These are phyloP conservation scores for Oedothorax gibbosus DNA, from an alignment of 1,140 invertebrate species.

Conservation along the genomic window DNA sequence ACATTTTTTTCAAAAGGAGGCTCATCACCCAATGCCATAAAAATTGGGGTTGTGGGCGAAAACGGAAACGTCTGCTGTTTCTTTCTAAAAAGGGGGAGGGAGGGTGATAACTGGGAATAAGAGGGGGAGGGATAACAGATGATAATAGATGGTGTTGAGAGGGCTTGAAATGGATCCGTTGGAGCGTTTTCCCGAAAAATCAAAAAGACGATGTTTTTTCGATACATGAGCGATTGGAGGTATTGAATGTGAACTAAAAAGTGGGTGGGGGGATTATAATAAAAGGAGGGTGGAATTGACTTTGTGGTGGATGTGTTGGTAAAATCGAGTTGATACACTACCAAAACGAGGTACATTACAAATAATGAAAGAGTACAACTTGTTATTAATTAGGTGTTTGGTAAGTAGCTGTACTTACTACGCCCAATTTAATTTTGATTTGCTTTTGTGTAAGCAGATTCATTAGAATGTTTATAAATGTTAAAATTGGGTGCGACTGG, in stretches of 20 bases:
- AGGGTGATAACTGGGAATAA: not conserved
- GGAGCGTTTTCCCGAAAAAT: conserved; percentile 23
- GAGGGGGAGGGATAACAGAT: not conserved
- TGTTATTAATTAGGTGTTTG: too few species aligned
- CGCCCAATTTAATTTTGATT: too few species aligned
- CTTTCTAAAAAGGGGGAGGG: not conserved
- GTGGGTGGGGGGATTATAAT: not conserved
- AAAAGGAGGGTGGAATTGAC: not conserved
- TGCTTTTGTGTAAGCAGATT: too few species aligned
- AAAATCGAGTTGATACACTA: not conserved
- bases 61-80: conserved; percentile 46
- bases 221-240: conserved; percentile 48
- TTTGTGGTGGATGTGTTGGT: not conserved
- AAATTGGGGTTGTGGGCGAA: not conserved
- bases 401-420: too few species aligned
- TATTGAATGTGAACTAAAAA: conserved; percentile 23
- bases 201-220: not conserved
- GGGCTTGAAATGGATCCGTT: conserved; percentile 45
- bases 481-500: too few species aligned
- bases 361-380: too few species aligned
- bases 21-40: not conserved
- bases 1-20: not conserved
- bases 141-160: conserved; percentile 52
- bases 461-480: too few species aligned
- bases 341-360: not conserved